Evolutionary conservation across 2,797 vertebrate genomes (phyloP), one percentile per base, ranked within the genome.

Genomic region (Toxotes lorentzi): DNA sequence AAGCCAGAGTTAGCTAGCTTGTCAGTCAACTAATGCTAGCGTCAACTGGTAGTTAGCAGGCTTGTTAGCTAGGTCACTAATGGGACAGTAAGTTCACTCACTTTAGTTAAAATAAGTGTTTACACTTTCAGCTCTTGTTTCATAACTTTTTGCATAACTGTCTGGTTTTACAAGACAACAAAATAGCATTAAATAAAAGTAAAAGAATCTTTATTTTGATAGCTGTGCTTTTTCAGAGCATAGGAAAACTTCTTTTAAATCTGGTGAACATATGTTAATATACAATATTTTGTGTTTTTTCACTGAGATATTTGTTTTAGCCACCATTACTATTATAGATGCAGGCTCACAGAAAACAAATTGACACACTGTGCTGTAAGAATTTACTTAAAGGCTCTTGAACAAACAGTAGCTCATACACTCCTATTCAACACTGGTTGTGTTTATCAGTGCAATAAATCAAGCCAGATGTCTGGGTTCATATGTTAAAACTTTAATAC

Each of bases 381-480:
- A 71, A 64, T 69, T 85, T 14, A 67, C 79, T 61, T 53, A 64
- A 82, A 79, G 32, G 7, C 51, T 57, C 50, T 48, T 70, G 41
- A 85, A 63, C 73, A 77, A 82, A 89, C 78, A 88, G 79, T 73
- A 73, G 86, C 70, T 86, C 73, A 82, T 87, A 74, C 70, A 21
- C 78, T 77, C 24, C 32, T 61, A 62, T 79, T 71, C 62, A 60
- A 66, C 13, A 19, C 45, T 80, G 76, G n/a, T 74, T 84, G 32
- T 86, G 66, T 92, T 92, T 88, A 80, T 79, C 45, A 3, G 72
- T 57, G 27, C 24, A 54, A 63, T 92, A 88, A 93, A 89, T 88
- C 80, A 88, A 83, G 84, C 67, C 84, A 84, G 83, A 91, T 81
- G 85, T 86, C 67, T 51, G 35, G 62, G 32, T 69, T 84, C 69